These are phyloP conservation scores for Cosmopolites sordidus DNA, from an alignment of 2,888 invertebrate genomes.

Conservation along the genomic window DNA sequence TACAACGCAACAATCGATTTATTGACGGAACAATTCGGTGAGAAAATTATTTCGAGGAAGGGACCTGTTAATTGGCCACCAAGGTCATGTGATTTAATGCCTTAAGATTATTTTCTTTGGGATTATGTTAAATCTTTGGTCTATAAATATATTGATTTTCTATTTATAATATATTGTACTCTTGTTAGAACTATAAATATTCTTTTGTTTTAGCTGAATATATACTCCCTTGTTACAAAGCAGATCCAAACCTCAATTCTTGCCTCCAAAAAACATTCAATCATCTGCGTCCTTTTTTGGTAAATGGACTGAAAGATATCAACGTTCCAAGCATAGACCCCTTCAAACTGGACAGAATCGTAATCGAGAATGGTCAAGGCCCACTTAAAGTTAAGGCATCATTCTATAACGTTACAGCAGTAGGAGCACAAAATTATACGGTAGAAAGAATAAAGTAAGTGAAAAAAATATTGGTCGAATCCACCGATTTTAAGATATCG, in stretches of 20 bases:
- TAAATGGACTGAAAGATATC: slow-evolving; percentile 65
- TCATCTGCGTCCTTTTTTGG: slow-evolving; percentile 67
- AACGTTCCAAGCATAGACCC: slow-evolving; percentile 74
- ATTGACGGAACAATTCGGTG: no score
- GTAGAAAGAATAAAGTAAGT: slow-evolving; percentile 64
- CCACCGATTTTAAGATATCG: no score
- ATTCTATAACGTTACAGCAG: slow-evolving; percentile 70
- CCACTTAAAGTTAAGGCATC: slow-evolving; percentile 69
- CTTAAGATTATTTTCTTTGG: no score
- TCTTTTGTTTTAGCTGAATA: slow-evolving; percentile 62
- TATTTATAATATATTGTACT: no score
- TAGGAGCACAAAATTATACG: slow-evolving; percentile 72
- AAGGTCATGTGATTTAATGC: no score
- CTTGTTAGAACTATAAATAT: no score
- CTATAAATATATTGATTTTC: no score
- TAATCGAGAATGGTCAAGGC: slow-evolving; percentile 75
- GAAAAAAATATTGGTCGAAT: no score
- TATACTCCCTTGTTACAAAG: slow-evolving; percentile 65
- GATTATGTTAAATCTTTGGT: no score
- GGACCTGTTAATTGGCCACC: no score
- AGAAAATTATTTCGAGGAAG: no score
- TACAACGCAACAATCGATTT: no score
- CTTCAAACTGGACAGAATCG: slow-evolving; percentile 62
- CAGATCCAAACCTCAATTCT: slow-evolving; percentile 61
- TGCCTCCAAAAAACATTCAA: slow-evolving; percentile 69